Evolutionary conservation across 2,888 invertebrate species (phyloP).

Genomic region (Blomia tropicalis): DNA sequence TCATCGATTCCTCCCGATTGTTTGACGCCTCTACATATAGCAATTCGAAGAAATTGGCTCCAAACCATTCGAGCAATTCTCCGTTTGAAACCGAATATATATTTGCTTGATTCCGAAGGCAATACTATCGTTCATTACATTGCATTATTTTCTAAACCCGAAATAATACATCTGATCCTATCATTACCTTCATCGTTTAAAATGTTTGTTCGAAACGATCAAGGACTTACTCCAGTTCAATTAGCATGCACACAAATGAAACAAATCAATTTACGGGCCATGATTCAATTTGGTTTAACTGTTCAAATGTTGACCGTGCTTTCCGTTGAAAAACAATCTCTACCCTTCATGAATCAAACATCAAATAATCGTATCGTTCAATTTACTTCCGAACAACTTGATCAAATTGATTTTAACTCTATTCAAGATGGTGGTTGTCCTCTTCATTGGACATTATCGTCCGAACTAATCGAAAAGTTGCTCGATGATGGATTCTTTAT

Average conservation of each 20-base stretch:
- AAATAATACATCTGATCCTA: constrained; percentile 48
- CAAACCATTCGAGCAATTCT: constrained; percentile 51
- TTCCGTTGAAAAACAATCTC: background rate
- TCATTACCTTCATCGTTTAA: constrained; percentile 35
- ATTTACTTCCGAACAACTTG: constrained; percentile 21
- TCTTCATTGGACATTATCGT: constrained; percentile 69
- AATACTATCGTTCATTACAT: constrained; percentile 78
- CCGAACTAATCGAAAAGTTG: constrained; percentile 51
- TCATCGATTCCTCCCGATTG: background rate
- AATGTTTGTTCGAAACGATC: constrained; percentile 55
- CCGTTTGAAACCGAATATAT: constrained; percentile 46
- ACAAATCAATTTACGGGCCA: constrained; percentile 57
- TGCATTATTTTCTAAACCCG: constrained; percentile 58
- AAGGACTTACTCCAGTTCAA: constrained; percentile 38
- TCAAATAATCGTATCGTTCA: too few relatives aligned
- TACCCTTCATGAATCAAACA: background rate
- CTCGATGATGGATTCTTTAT: constrained; percentile 62
- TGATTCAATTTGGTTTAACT: constrained; percentile 11
- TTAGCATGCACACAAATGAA: constrained; percentile 43
- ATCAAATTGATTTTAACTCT: constrained; percentile 37
- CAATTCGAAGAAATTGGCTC: constrained; percentile 52
- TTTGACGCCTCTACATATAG: constrained; percentile 68
- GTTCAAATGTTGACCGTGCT: background rate
- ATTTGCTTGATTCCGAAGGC: constrained; percentile 54
- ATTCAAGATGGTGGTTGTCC: constrained; percentile 82